Percentiles rank a stretch among this genome's conserved stretches.
Conservation (phyloP, 2,113 vertebrate species). For the Trichechus manatus region DNA sequence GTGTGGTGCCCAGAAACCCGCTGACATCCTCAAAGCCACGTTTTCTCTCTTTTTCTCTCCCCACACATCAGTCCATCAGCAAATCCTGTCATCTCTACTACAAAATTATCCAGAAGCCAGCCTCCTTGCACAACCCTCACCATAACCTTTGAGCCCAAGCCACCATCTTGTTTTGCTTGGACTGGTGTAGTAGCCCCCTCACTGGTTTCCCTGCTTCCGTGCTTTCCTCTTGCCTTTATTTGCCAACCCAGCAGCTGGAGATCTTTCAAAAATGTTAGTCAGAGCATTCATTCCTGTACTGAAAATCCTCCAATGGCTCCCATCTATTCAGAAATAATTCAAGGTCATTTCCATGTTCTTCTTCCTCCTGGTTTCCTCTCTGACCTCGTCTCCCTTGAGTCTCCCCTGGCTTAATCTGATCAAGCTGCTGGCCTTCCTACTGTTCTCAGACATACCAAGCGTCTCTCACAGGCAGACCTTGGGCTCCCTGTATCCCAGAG, state of each 20-base stretch:
- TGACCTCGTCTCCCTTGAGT: neutral
- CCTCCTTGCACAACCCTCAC: rapidly evolving
- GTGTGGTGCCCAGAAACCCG: neutral
- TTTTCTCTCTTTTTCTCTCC: neutral
- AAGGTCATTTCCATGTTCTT: neutral
- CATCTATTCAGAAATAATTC: neutral
- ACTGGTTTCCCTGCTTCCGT: rapidly evolving
- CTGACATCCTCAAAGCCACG: neutral
- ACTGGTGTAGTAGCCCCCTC: neutral
- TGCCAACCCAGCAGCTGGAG: neutral
- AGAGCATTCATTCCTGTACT: neutral
- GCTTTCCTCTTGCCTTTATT: neutral
- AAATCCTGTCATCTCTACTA: neutral
- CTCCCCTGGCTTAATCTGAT: neutral
- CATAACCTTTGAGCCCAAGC: rapidly evolving
- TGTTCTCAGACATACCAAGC: neutral
- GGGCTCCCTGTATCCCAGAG: rapidly evolving
- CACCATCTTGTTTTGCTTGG: no score
- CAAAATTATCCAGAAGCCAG: neutral
- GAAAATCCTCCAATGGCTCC: neutral
- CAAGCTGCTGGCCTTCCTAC: rapidly evolving
- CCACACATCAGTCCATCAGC: neutral
- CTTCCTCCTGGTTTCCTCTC: neutral
- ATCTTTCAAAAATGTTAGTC: neutral
- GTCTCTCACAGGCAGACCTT: neutral